Conservation (phyloP, 2,113 vertebrate genomes). For the Ursus arctos region DNA sequence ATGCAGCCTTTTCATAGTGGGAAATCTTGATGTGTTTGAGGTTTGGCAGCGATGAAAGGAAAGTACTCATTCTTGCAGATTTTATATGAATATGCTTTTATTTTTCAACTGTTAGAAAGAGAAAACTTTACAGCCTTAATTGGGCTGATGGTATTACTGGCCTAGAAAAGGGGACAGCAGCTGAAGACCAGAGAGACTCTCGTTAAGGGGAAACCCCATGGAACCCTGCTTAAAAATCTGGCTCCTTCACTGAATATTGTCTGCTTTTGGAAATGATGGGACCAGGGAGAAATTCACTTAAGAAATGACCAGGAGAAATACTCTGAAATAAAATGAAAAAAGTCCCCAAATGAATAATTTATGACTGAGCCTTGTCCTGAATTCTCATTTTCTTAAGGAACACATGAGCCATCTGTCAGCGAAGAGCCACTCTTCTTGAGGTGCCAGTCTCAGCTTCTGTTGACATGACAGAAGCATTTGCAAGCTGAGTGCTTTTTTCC, state of each 20-base stretch:
- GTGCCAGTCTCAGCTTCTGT: constrained; percentile 59
- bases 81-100: constrained; percentile 46
- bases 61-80: constrained; percentile 18
- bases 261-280: constrained; percentile 57
- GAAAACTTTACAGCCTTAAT: not conserved
- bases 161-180: not conserved
- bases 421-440: constrained; percentile 32
- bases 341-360: constrained; percentile 69
- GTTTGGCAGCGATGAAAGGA: constrained; percentile 32
- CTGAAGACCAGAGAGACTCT: not conserved
- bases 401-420: constrained; percentile 31
- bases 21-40: constrained; percentile 55
- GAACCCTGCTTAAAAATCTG: not conserved
- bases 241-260: constrained; percentile 36
- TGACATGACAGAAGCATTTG: constrained; percentile 59
- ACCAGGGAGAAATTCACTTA: constrained; percentile 62
- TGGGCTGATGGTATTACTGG: not conserved
- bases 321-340: constrained; percentile 62
- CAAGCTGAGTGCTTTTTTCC: constrained; percentile 48
- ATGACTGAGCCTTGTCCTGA: constrained; percentile 33
- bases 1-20: constrained; percentile 29
- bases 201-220: not conserved
- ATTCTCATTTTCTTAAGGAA: constrained; percentile 72
- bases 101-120: constrained; percentile 16
- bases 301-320: constrained; percentile 43